These are phyloP conservation scores for Stegana nigrithorax DNA, from an alignment of 2,888 invertebrate genomes.

Conservation along the genomic window DNA sequence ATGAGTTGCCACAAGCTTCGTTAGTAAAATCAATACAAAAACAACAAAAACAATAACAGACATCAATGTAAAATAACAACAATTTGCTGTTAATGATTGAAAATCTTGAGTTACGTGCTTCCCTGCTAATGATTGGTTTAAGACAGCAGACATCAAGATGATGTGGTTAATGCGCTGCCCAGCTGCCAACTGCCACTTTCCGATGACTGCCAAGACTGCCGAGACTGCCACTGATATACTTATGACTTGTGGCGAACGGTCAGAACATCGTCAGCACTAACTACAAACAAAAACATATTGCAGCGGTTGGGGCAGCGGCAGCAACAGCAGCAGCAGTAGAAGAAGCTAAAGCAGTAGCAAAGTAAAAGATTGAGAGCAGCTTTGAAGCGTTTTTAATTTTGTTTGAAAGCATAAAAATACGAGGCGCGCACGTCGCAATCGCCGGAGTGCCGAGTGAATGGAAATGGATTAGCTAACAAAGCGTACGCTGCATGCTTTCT, in stretches of 20 bases:
- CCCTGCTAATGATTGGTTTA: constrained; percentile 12
- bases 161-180: constrained; percentile 4
- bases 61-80: constrained; percentile 9
- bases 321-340: neutral
- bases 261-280: too few relatives aligned
- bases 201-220: too few relatives aligned
- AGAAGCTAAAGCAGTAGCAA: neutral
- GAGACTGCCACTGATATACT: neutral
- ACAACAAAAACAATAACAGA: neutral
- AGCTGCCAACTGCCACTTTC: too few relatives aligned
- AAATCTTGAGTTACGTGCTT: constrained; percentile 17
- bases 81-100: constrained; percentile 16
- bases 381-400: too few relatives aligned
- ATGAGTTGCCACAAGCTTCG: neutral
- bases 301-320: too few relatives aligned
- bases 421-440: too few relatives aligned
- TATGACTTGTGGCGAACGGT: constrained; percentile 6
- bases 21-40: neutral
- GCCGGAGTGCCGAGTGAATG: too few relatives aligned
- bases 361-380: neutral
- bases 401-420: too few relatives aligned
- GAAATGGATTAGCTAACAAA: too few relatives aligned
- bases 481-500: too few relatives aligned
- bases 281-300: too few relatives aligned
- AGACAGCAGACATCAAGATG: too few relatives aligned